Base-by-base conservation (phyloP, 1,140 invertebrate genomes). In the Drosophila suzukii region DNA sequence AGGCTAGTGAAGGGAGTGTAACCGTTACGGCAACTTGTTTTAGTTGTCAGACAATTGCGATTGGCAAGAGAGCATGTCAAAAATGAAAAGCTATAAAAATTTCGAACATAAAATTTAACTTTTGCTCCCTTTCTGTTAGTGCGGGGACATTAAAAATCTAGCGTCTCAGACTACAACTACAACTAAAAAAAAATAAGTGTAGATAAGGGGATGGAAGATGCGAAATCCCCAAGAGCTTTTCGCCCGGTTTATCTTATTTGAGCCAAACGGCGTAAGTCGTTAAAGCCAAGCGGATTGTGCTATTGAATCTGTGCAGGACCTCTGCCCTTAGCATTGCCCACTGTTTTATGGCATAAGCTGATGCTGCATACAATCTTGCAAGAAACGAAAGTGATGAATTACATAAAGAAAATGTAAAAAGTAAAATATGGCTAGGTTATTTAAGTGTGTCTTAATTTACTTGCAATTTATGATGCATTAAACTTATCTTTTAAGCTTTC, bases 31-130 rank as follows among this genome's bases (percentile, higher is more conserved):
- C 67, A 53, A 73, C 47, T 73, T 61, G 36, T 67, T 46, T 60
- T 67, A 75, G 58, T 51, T 68, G 49, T 71, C 41, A 55, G 56
- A 63, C 53, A 59, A 60, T 63, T 41, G 46, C 60, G 51, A 54
- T 49, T 53, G 51, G 53, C 20, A 53, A 12, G 38, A 15, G 7
- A 13, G 51, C 47, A 38, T 53, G 53, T 49, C 46, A 41, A 77
- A 77, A 84, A 73, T 84, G 80, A 77, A 84, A 85, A 84, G 84
- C 78, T 85, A 85, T 84, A 84, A 85, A 84, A 84, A 84, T 84
- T 75, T 66, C 61, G 56, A 53, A 63, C 76, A 85, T 84, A 85
- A 84, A 84, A 82, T 78, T 63, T 74, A 61, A 67, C 63, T 53
- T 62, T 53, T 50, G 65, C 47, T 51, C 27, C 13, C 50, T 6